Base-by-base conservation (phyloP, 2,888 invertebrate genomes). In the Dryocosmus kuriphilus region DNA sequence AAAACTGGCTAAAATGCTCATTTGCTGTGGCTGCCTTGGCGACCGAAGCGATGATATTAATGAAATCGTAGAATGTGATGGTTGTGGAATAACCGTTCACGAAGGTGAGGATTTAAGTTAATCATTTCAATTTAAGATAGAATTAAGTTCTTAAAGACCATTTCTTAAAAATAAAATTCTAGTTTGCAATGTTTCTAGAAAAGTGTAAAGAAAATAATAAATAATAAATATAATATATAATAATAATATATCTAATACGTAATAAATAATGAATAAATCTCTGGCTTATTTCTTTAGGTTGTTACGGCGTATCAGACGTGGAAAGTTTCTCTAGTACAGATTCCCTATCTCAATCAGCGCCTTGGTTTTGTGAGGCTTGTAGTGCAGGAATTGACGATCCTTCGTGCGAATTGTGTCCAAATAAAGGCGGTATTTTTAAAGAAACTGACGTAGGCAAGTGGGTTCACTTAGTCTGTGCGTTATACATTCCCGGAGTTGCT, bases 331-430 rank as follows among this genome's bases (percentile, higher is more conserved):
- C 97, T 7, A 98, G 98, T 89, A 97, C 98, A 35, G 97, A 97
- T 82, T 98, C 98, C 19, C 96, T 98, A 0, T 97, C 98, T 76
- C 98, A 98, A 38, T 99, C 98, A 0, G 99, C 99, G 83, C 99
- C 99, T 0, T 99, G 99, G 99, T 99, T 99, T 92, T 99, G 99
- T 93, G 99, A 99, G 91, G 97, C 99, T 7, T 99, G 99, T 89
- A 96, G 97, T 86, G 98, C 98, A 27, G 98, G 97, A 0, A 95
- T 97, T 19, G 94, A 94, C 19, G 96, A 96, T 90, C 98, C 98
- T 0, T 95, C 94, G 55, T 99, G 99, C 91, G 99, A 99, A 92
- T 93, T 99, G 22, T 99, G 99, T 90, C 99, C 99, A 0, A 98
- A 98, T 90, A 94, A 88, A 94, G 96, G 96, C 86, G 98, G 96